These are phyloP conservation scores for Astatotilapia flaviijosephi DNA, from an alignment of 2,113 vertebrate species.

Conservation along the genomic window DNA sequence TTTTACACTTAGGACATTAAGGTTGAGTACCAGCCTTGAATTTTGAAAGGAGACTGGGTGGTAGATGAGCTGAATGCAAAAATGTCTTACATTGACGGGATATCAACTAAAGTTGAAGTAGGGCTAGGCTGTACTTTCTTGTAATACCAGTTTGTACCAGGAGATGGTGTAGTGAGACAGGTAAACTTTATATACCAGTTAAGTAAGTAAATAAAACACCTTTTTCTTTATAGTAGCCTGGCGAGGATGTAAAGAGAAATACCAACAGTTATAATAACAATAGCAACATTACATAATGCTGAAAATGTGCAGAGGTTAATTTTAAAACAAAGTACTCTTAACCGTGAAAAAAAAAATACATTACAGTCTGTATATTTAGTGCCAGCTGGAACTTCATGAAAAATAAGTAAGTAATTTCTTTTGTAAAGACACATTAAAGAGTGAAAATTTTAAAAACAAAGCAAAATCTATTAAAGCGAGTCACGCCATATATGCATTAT, in stretches of 20 bases:
- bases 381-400: background rate
- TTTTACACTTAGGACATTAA: background rate
- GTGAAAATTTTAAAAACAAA: background rate
- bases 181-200: background rate
- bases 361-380: background rate
- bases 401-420: fast-evolving
- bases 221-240: background rate
- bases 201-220: background rate
- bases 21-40: background rate
- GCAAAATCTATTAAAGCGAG: background rate
- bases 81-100: background rate
- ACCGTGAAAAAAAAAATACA: fast-evolving
- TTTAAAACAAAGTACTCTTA: fast-evolving
- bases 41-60: fast-evolving
- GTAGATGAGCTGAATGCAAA: background rate
- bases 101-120: background rate
- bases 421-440: background rate
- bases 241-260: background rate
- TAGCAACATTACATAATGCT: background rate
- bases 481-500: background rate
- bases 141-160: background rate
- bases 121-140: background rate
- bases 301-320: background rate
- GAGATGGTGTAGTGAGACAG: background rate
- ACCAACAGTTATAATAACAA: background rate